Percentiles rank a stretch among this genome's conserved stretches.
These are phyloP conservation scores for Poeciliopsis turrubarensis DNA, from an alignment of 2,113 vertebrate species.

Conservation along the genomic window DNA sequence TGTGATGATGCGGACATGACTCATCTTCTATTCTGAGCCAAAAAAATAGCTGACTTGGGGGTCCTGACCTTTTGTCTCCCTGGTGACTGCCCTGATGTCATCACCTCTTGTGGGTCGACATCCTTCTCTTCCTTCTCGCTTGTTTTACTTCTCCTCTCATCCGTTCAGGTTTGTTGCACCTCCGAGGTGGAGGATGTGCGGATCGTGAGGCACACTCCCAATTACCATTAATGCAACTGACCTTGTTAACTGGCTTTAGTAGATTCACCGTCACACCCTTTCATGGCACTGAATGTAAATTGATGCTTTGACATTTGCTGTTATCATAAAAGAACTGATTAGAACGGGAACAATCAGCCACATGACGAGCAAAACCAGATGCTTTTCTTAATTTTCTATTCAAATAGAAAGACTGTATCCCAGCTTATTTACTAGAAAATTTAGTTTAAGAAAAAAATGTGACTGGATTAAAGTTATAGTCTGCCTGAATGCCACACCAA, in stretches of 20 bases:
- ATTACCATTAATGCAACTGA: not conserved
- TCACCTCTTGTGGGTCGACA: constrained; percentile 21
- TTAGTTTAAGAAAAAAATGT: too few species aligned
- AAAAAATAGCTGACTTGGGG: constrained; percentile 26
- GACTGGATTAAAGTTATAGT: too few species aligned
- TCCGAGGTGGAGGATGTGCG: too few species aligned
- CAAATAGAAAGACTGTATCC: too few species aligned
- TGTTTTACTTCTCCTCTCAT: not conserved
- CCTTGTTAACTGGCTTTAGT: not conserved
- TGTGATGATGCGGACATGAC: constrained; percentile 59
- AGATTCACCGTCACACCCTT: not conserved
- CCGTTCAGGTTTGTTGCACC: not conserved
- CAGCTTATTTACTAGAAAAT: too few species aligned
- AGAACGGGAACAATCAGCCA: not conserved
- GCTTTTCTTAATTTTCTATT: not conserved
- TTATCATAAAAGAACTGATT: not conserved
- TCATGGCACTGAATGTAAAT: constrained; percentile 48
- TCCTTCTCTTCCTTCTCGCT: constrained; percentile 11
- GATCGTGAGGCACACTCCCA: not conserved
- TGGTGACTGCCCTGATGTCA: constrained; percentile 64
- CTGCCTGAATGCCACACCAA: too few species aligned
- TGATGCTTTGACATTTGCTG: constrained; percentile 5
- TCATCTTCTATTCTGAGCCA: constrained; percentile 68
- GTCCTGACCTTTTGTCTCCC: constrained; percentile 64
- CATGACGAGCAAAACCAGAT: not conserved